phyloP scores from a whole-genome alignment of 2,797 vertebrate genomes.

The Champsocephalus gunnari region DNA sequence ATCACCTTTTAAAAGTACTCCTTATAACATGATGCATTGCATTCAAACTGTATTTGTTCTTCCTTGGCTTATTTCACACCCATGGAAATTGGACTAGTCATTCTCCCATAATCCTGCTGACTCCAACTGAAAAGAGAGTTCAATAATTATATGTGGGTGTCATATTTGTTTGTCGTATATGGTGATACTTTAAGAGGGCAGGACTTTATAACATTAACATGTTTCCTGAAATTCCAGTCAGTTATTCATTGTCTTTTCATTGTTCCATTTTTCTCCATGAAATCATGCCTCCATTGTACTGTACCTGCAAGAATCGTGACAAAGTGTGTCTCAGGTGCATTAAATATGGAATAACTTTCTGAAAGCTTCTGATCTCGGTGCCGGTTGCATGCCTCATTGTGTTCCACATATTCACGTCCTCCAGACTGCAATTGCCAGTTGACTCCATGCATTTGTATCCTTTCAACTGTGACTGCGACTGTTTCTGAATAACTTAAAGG shows the following conservation, averaged over 20 bases:
- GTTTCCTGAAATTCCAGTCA: background rate
- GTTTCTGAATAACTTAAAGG: conserved; percentile 13
- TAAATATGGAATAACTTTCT: background rate
- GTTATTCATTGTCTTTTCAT: background rate
- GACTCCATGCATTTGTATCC: background rate
- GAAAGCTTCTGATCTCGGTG: background rate
- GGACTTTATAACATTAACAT: background rate
- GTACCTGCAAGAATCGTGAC: background rate
- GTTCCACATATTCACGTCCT: background rate
- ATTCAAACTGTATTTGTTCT: too few relatives aligned
- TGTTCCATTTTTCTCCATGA: background rate
- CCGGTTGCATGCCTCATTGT: background rate
- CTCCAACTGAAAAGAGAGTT: background rate
- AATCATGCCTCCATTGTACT: background rate
- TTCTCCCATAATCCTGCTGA: too few relatives aligned
- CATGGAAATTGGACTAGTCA: too few relatives aligned
- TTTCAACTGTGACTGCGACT: conserved; percentile 15
- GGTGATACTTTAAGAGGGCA: too few relatives aligned
- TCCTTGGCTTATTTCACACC: too few relatives aligned
- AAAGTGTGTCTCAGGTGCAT: background rate
- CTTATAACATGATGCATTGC: too few relatives aligned
- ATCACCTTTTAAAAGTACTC: too few relatives aligned
- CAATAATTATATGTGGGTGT: background rate
- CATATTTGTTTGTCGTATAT: background rate
- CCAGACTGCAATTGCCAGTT: background rate